phyloP scores from a whole-genome alignment of 2,113 vertebrate species.

The Calyptomena viridis region DNA sequence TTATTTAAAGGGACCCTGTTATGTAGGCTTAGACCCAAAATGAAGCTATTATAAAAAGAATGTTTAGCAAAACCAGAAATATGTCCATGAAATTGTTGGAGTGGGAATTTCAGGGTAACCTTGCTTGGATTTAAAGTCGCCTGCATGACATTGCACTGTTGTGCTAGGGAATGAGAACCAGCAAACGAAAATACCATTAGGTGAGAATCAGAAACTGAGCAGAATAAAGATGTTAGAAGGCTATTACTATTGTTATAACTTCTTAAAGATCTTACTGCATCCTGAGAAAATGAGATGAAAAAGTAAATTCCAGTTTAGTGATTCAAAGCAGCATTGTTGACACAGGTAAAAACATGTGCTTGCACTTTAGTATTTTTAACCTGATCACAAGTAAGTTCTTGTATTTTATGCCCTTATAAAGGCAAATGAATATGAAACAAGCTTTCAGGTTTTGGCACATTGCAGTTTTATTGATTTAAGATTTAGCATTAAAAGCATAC shows the following conservation, averaged over 20 bases:
- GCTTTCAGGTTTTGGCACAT: not conserved
- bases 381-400: not conserved
- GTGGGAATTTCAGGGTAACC: constrained; percentile 56
- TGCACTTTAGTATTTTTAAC: constrained; percentile 9
- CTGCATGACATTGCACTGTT: constrained; percentile 34
- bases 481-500: not conserved
- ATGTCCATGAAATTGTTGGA: constrained; percentile 52
- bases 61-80: constrained; percentile 58
- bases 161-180: constrained; percentile 41
- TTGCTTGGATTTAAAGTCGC: constrained; percentile 41
- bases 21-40: constrained; percentile 42
- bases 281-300: not conserved
- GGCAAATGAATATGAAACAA: not conserved
- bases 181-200: constrained; percentile 38
- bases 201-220: constrained; percentile 20
- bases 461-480: not conserved
- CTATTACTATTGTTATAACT: not conserved
- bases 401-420: not conserved
- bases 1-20: constrained; percentile 58
- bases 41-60: constrained; percentile 55
- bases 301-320: not conserved
- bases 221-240: not conserved
- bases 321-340: not conserved
- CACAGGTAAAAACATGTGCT: not conserved
- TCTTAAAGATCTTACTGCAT: not conserved